Percentiles rank a stretch among this genome's conserved stretches.
These are phyloP conservation scores for Aldabrachelys gigantea DNA, from an alignment of 2,113 vertebrate species.

Conservation along the genomic window DNA sequence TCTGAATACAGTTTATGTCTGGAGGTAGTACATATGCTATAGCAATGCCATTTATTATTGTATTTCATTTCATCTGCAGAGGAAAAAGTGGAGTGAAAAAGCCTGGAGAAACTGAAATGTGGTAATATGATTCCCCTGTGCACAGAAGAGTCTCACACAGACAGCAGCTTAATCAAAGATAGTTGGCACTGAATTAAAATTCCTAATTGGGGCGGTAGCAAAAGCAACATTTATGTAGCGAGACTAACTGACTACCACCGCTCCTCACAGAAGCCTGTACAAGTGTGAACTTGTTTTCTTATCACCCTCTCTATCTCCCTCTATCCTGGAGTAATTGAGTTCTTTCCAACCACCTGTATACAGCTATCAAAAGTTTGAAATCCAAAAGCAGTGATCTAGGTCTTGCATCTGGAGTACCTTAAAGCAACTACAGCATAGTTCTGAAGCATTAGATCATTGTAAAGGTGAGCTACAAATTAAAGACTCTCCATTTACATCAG, in stretches of 20 bases:
- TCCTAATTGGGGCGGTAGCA: conserved; percentile 24
- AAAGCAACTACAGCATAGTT: background rate
- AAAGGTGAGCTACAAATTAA: background rate
- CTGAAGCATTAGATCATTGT: background rate
- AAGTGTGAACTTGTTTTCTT: background rate
- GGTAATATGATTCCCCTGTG: background rate
- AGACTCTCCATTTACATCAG: background rate
- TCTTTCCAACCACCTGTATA: background rate
- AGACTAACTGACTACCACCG: background rate
- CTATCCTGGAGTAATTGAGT: background rate
- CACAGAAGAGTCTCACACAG: conserved; percentile 6
- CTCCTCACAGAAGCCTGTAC: background rate
- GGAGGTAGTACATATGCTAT: conserved; percentile 5
- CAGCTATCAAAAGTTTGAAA: background rate
- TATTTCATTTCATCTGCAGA: conserved; percentile 53
- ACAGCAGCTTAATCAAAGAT: conserved; percentile 38
- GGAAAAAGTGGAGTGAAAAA: background rate
- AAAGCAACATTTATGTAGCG: background rate
- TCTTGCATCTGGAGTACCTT: background rate
- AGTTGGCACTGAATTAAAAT: conserved; percentile 20
- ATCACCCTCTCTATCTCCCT: background rate
- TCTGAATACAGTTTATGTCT: conserved; percentile 46
- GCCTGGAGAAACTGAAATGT: conserved; percentile 47
- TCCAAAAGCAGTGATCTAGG: background rate
- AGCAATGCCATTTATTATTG: conserved; percentile 29